Evolutionary conservation across 2,797 vertebrate species (phyloP).

Genomic region (Mustela erminea): DNA sequence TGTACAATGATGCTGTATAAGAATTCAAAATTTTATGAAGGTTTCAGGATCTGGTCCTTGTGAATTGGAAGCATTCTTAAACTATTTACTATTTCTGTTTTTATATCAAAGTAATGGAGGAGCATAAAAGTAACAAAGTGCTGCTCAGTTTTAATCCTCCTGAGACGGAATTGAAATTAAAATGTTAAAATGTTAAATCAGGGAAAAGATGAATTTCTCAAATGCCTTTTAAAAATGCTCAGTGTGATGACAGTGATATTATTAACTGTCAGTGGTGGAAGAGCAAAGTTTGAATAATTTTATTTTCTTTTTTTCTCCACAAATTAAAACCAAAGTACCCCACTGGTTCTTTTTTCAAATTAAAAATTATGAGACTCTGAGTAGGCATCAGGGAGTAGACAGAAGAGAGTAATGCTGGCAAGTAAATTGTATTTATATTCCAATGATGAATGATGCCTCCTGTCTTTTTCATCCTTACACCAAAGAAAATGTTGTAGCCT

Average conservation of each 20-base stretch:
- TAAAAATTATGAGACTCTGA: constrained; percentile 63
- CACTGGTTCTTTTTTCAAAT: constrained; percentile 66
- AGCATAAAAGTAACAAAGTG: not conserved
- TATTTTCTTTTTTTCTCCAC: constrained; percentile 37
- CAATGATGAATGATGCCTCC: not conserved
- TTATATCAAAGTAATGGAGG: not conserved
- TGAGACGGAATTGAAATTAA: constrained; percentile 64
- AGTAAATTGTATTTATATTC: not conserved
- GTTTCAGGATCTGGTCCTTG: not conserved
- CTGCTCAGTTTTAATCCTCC: constrained; percentile 54
- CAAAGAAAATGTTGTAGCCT: not conserved
- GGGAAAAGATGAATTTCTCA: constrained; percentile 63
- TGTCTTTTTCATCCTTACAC: not conserved
- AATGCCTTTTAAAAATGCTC: constrained; percentile 52
- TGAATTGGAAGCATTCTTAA: not conserved
- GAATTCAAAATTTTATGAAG: not conserved
- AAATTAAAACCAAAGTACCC: constrained; percentile 68
- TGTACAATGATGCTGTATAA: not conserved
- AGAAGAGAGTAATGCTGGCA: not conserved
- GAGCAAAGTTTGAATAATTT: constrained; percentile 64
- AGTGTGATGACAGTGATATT: constrained; percentile 50
- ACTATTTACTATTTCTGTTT: constrained; percentile 30
- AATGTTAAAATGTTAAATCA: constrained; percentile 50
- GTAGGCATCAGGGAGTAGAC: constrained; percentile 17
- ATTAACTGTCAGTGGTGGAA: constrained; percentile 63